These are phyloP conservation scores for Arvicola amphibius DNA, from an alignment of 2,797 vertebrate species.

Conservation along the genomic window DNA sequence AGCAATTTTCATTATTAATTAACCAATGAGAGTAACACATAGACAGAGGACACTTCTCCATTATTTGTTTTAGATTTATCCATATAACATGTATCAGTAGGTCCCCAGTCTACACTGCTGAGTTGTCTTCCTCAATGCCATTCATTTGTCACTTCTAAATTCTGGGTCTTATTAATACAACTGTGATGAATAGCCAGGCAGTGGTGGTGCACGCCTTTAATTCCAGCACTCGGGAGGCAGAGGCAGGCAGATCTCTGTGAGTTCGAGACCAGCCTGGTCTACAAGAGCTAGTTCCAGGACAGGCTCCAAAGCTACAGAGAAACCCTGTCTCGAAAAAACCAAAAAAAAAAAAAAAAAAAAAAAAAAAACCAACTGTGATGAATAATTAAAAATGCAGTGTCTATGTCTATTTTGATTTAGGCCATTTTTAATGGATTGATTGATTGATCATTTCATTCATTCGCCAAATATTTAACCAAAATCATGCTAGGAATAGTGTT, in stretches of 20 bases:
- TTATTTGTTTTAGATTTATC: neutral
- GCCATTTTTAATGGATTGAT: neutral
- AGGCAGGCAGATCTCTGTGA: too few species aligned
- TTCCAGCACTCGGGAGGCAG: too few species aligned
- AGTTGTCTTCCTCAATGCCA: neutral
- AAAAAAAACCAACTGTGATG: neutral
- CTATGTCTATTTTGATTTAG: neutral
- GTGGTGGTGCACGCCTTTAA: too few species aligned
- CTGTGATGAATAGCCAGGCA: neutral
- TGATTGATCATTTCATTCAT: neutral
- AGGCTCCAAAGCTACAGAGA: too few species aligned
- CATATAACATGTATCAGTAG: neutral
- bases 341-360: too few species aligned
- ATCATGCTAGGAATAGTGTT: neutral
- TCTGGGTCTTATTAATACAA: neutral
- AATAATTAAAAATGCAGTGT: neutral
- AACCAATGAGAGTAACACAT: too few species aligned
- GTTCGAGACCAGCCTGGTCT: too few species aligned
- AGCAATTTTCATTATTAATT: too few species aligned
- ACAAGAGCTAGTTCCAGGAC: too few species aligned
- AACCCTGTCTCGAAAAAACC: too few species aligned
- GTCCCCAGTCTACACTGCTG: neutral
- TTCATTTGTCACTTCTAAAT: neutral
- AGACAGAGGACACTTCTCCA: too few species aligned
- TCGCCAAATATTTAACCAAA: constrained; percentile 28